Base-by-base conservation (phyloP, 2,888 invertebrate species). In the Microchrysa polita region DNA sequence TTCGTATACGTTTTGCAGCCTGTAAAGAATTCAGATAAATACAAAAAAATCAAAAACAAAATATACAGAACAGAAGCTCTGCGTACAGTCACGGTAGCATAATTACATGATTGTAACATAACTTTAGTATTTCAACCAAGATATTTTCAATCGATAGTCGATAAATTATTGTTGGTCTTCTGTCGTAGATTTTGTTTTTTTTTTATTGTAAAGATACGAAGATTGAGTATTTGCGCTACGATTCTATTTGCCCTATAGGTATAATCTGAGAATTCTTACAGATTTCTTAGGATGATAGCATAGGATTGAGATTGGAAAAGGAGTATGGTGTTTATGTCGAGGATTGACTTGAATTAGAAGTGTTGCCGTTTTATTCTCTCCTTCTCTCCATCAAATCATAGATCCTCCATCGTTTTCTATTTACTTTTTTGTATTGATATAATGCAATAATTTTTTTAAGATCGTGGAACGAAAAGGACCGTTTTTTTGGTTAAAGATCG, bases 81-180 rank as follows among this genome's bases (percentile, higher is more conserved):
- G 59, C n/a, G n/a, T n/a, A n/a, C 14, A 59, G 20, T 59, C 22
- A 59, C 59, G 22, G 59, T 59, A 59, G 59, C 59, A 61, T 61
- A 61, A 61, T 61, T 61, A 61, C 61, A 61, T 40, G 61, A 61
- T 61, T 61, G 61, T 61, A 61, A 61, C 61, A 61, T 61, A 61
- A 61, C 61, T 40, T 61, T 34, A 16, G 7, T 14, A 14, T 27
- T 16, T 59, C 59, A 18, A 14, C 27, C n/a, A 34, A 61, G 61
- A 61, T 61, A 61, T 61, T 61, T 61, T 61, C 61, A 40, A 61
- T 61, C 23, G 61, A 61, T 61, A 40, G 61, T 23, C 27, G 23
- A 61, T 61, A 40, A 61, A 61, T 61, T 61, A 40, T 61, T 61
- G 61, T 40, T 2, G 34, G 4, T 16, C 27, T 27, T 22, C 27